Evolutionary conservation across 2,113 vertebrate species (phyloP).

Genomic region (Passer montanus): DNA sequence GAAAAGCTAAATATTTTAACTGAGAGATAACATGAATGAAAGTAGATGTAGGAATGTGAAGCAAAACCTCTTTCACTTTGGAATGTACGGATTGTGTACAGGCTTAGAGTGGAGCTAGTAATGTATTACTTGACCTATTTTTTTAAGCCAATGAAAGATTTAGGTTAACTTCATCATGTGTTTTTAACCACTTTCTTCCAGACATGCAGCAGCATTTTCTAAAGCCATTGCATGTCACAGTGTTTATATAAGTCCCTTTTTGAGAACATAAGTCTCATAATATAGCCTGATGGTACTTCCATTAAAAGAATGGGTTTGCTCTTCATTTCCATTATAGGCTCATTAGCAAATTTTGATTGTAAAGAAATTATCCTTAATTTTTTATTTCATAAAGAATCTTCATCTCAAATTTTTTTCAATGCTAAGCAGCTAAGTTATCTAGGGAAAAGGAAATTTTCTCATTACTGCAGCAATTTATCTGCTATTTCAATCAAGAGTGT

Average conservation of each 20-base stretch:
- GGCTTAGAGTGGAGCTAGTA: constrained; percentile 32
- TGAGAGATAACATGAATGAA: background rate
- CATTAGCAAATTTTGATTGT: background rate
- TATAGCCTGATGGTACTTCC: background rate
- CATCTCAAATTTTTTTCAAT: background rate
- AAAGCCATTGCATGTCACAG: background rate
- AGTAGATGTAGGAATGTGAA: background rate
- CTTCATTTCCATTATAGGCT: background rate
- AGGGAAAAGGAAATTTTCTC: constrained; percentile 54
- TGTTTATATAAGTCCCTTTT: background rate
- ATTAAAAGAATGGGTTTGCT: background rate
- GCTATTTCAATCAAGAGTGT: constrained; percentile 58
- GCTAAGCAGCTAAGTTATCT: constrained; percentile 24
- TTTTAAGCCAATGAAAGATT: constrained; percentile 68
- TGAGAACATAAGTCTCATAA: background rate
- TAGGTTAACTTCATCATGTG: constrained; percentile 64
- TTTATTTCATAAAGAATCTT: constrained; percentile 14
- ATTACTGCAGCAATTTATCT: constrained; percentile 66
- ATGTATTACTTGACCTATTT: constrained; percentile 70
- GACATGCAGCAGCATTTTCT: constrained; percentile 9
- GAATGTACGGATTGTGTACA: constrained; percentile 38
- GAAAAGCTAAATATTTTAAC: background rate
- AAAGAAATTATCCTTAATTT: background rate
- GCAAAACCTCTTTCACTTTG: constrained; percentile 30
- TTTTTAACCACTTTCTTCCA: constrained; percentile 66